phyloP scores from a whole-genome alignment of 2,113 vertebrate species.

The Equus przewalskii region DNA sequence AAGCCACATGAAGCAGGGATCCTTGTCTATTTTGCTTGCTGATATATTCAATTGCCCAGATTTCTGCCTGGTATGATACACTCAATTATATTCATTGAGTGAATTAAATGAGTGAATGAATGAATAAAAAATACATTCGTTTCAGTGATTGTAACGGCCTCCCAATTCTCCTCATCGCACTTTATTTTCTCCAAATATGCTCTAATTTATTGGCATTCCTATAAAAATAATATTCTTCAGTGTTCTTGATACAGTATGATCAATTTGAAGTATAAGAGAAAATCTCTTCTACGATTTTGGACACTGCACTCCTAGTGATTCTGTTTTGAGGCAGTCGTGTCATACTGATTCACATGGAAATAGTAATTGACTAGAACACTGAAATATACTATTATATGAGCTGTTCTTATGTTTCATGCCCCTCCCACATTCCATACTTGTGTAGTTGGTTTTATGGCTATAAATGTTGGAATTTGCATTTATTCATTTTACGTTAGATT shows the following conservation, averaged over 20 bases:
- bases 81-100: not conserved
- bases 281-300: not conserved
- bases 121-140: not conserved
- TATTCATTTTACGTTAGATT: not conserved
- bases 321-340: not conserved
- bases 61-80: not conserved
- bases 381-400: not conserved
- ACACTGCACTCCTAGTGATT: not conserved
- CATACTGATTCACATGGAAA: not conserved
- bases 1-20: not conserved
- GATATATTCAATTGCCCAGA: not conserved
- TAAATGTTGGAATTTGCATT: not conserved
- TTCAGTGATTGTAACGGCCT: not conserved
- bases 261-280: not conserved
- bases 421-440: not conserved
- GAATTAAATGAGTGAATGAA: constrained; percentile 13
- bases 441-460: not conserved
- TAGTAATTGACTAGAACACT: not conserved
- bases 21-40: constrained; percentile 5
- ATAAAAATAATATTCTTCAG: not conserved
- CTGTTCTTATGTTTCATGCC: not conserved
- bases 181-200: not conserved
- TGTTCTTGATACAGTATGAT: not conserved
- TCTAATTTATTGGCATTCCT: not conserved
- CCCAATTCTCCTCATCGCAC: not conserved